Conservation (phyloP, 2,113 vertebrate species). For the Chaetodon trifascialis region DNA sequence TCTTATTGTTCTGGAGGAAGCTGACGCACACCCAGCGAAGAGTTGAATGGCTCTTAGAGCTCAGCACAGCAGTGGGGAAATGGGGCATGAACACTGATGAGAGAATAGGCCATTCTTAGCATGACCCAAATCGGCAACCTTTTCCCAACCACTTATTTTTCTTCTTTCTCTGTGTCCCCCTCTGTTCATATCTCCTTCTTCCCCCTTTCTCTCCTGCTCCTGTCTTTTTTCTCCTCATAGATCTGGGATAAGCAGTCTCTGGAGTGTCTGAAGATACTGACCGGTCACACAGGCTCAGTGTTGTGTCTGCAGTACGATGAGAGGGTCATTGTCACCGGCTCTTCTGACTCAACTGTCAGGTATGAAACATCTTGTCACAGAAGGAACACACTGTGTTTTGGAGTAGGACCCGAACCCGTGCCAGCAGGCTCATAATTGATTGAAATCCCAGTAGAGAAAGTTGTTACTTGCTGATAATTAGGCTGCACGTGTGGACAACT, state of each 20-base stretch:
- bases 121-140: conserved; percentile 68
- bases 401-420: neutral
- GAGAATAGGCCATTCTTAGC: conserved; percentile 59
- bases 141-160: conserved; percentile 36
- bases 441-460: neutral
- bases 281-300: conserved; percentile 97
- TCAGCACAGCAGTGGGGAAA: conserved; percentile 62
- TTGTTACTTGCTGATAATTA: neutral
- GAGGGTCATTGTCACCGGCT: conserved; percentile 97
- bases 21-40: conserved; percentile 24
- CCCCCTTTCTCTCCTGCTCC: neutral
- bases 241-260: conserved; percentile 98
- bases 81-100: conserved; percentile 59
- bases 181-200: neutral
- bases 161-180: neutral
- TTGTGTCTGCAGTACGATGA: conserved; percentile 99
- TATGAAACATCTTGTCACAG: conserved; percentile 57
- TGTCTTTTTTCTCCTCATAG: conserved; percentile 71
- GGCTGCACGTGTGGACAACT: neutral
- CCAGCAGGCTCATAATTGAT: neutral
- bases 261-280: conserved; percentile 98
- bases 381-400: neutral
- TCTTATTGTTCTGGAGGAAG: conserved; percentile 59
- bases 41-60: conserved; percentile 43
- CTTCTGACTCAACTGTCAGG: conserved; percentile 99